Evolutionary conservation across 2,113 vertebrate genomes (phyloP), one percentile per base, ranked within the genome.

Genomic region (Hymenochirus boettgeri): DNA sequence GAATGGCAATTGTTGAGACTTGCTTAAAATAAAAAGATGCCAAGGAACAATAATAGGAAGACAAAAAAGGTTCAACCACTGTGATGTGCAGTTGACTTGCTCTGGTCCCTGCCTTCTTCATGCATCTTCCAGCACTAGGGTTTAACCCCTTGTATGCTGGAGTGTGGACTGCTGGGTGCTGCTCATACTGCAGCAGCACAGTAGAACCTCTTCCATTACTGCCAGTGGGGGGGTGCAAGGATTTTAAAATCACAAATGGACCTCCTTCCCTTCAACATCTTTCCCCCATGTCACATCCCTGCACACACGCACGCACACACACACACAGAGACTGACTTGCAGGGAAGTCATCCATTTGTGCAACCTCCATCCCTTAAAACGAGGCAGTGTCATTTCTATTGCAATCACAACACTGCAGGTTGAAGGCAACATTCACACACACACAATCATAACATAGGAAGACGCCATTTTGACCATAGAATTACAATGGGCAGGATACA

Each of bases 391-490:
- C 51, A 57, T 19, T 19, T 33, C 25, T 65, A 57, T 48, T 50
- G 45, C 33, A 25, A 56, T 57, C 15, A 19, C n/a, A 24, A 29
- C 37, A 66, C 15, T n/a, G 57, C 8, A 57, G 62, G 62, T 56
- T 48, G 62, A 50, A 18, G 56, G 59, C 42, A 33, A n/a, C 6
- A 59, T 24, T 19, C 46, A 42, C 45, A 59, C 26, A 27, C 50
- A 4, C 9, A n/a, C n/a, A 69, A 45, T 33, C 82, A 83, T 74
- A 83, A 77, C 80, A 86, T 79, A 79, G 22, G 86, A 86, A 85
- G 84, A 84, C 88, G 88, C 88, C 88, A 89, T 88, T 86, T 89
- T 89, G 86, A 85, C 85, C 85, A 87, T 83, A 87, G 84, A 88
- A n/a, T 86, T 86, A 88, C 81, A 80, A 76, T 52, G 33, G 19